Conservation (phyloP, 2,888 invertebrate species). For the Enchytraeus crypticus region DNA sequence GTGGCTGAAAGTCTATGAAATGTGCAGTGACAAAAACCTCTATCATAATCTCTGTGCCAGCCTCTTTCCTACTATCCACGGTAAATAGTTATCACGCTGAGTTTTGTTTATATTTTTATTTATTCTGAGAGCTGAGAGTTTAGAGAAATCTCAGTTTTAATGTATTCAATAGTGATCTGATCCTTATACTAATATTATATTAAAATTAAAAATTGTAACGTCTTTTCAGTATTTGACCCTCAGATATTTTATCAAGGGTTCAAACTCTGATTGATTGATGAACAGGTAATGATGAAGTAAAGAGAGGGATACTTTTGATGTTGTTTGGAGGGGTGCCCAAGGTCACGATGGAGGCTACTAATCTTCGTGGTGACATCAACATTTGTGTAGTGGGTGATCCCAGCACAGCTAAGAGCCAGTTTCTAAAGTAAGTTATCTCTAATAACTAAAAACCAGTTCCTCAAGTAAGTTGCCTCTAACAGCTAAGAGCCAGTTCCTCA, state of each 20-base stretch:
- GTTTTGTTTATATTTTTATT: too few species aligned
- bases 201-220: too few species aligned
- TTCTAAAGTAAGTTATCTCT: slow-evolving; percentile 90
- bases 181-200: too few species aligned
- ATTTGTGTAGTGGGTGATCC: slow-evolving; percentile 98
- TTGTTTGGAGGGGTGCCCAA: slow-evolving; percentile 94
- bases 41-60: slow-evolving; percentile 81
- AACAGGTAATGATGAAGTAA: slow-evolving; percentile 81
- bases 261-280: neutral
- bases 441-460: too few species aligned
- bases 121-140: too few species aligned
- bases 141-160: too few species aligned
- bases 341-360: slow-evolving; percentile 79
- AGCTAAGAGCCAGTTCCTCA: too few species aligned
- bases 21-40: slow-evolving; percentile 83
- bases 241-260: too few species aligned
- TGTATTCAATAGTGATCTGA: too few species aligned
- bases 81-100: slow-evolving; percentile 32
- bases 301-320: slow-evolving; percentile 77
- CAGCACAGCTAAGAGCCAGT: slow-evolving; percentile 94
- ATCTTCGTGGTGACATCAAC: slow-evolving; percentile 89
- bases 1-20: slow-evolving; percentile 89
- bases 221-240: too few species aligned
- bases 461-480: too few species aligned
- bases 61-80: slow-evolving; percentile 91